Base-by-base conservation (phyloP, 2,888 invertebrate genomes). In the Drosophila mulleri region DNA sequence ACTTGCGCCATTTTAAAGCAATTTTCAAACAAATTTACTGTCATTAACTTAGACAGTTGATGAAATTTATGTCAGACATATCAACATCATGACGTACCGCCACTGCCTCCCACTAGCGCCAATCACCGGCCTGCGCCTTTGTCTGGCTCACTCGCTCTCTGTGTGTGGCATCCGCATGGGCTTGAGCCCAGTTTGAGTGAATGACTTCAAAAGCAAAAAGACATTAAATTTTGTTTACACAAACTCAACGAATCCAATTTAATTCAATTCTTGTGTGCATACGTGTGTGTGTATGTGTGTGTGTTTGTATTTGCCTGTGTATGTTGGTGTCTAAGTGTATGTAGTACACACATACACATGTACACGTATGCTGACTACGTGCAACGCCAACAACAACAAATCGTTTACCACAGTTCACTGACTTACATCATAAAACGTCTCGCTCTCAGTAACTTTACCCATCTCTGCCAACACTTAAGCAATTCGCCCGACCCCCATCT, bases 31-130 rank as follows among this genome's bases (percentile, higher is more conserved):
- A 86, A 86, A 86, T 86, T 86, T 86, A 90, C 90, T 86, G 86
- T 86, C 86, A 86, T 86, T 86, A 86, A 86, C 86, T 90, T 86
- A 90, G 86, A 86, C 86, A 86, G 90, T 86, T 86, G 86, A 90
- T 90, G 86, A 86, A 86, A 86, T 86, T 86, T 86, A 86, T 86
- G 86, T 90, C 86, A 90, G 90, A 79, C 86, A 81, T 86, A 90
- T 87, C 90, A 88, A 68, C 89, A 86, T 88, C 81, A 83, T 75
- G 78, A 47, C 77, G 52, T 67, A 47, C 52, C 79, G n/a, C 56
- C 76, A n/a, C 56, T n/a, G 32, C 32, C 56, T 20, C 9, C 48
- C 45, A 16, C 45, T n/a, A 18, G 20, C 50, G 20, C 23, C 45
- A 47, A 67, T 52, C 37, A 48, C 47, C 63, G 53, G 37, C 42